Evolutionary conservation across 2,113 vertebrate species (phyloP).

Genomic region (Lampris megalopsis): DNA sequence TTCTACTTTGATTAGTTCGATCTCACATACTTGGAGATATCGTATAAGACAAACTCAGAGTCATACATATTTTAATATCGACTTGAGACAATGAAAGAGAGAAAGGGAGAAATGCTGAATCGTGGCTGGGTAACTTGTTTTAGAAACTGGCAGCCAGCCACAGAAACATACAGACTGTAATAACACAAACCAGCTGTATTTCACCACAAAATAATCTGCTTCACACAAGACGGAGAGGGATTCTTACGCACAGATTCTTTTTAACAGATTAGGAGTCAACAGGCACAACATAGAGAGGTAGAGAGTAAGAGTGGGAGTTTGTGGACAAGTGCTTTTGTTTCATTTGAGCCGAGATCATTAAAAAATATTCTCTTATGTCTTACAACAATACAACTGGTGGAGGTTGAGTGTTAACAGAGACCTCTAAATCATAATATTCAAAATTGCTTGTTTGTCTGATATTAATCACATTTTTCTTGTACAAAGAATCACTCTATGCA

Average conservation of each 20-base stretch:
- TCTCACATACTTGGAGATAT: slow-evolving; percentile 50
- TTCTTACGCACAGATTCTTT: slow-evolving; percentile 28
- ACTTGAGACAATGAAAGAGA: slow-evolving; percentile 47
- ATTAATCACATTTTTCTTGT: not conserved
- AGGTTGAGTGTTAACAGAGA: not conserved
- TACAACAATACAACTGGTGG: too few species aligned
- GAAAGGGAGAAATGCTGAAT: slow-evolving; percentile 21
- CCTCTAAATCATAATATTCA: not conserved
- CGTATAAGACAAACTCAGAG: slow-evolving; percentile 53
- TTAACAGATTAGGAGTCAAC: slow-evolving; percentile 7
- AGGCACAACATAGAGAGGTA: not conserved
- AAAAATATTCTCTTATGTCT: too few species aligned
- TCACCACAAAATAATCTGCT: slow-evolving; percentile 11
- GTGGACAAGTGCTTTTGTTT: slow-evolving; percentile 3
- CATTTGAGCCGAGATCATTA: not conserved
- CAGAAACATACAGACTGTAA: slow-evolving; percentile 35
- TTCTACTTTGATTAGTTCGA: slow-evolving; percentile 69
- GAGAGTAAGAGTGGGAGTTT: not conserved
- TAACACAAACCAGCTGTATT: slow-evolving; percentile 4
- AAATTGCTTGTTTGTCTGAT: not conserved
- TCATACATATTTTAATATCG: slow-evolving; percentile 63
- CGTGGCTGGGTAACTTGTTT: slow-evolving; percentile 29
- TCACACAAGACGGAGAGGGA: slow-evolving; percentile 15
- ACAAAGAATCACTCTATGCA: not conserved
- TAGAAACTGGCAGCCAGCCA: slow-evolving; percentile 29